Percentiles rank a stretch among this genome's conserved stretches.
Evolutionary conservation across 2,113 vertebrate species (phyloP).

Genomic region (Erythrocebus patas): DNA sequence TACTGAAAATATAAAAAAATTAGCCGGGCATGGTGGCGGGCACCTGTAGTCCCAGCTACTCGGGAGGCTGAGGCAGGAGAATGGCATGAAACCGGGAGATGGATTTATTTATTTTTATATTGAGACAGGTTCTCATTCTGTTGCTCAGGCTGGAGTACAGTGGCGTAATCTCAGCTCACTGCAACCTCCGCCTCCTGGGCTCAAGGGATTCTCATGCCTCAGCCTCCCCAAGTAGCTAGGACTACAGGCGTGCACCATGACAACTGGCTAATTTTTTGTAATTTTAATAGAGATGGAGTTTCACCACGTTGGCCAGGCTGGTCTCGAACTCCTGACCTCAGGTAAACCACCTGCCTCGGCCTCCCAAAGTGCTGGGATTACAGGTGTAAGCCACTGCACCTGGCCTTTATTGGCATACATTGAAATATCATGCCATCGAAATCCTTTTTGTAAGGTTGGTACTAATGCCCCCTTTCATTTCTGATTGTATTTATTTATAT

Average conservation of each 20-base stretch:
- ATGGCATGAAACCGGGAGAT: no score
- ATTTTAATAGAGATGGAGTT: not conserved
- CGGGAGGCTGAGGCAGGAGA: no score
- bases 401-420: not conserved
- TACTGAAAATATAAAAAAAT: no score
- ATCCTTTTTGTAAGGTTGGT: not conserved
- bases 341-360: not conserved
- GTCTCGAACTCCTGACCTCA: not conserved
- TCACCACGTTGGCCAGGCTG: not conserved
- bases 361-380: not conserved
- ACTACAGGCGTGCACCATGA: not conserved
- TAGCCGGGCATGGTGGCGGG: rapidly evolving
- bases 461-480: not conserved
- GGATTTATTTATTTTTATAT: not conserved
- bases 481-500: not conserved
- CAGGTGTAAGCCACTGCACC: not conserved
- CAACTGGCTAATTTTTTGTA: not conserved
- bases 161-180: not conserved
- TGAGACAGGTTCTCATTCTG: not conserved
- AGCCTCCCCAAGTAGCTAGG: not conserved
- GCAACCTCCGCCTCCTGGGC: not conserved
- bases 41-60: no score
- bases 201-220: not conserved
- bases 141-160: not conserved
- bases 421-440: not conserved